Evolutionary conservation across 1,140 invertebrate genomes (phyloP), one percentile per base, ranked within the genome.

Genomic region (Leptestheria dahalacensis): DNA sequence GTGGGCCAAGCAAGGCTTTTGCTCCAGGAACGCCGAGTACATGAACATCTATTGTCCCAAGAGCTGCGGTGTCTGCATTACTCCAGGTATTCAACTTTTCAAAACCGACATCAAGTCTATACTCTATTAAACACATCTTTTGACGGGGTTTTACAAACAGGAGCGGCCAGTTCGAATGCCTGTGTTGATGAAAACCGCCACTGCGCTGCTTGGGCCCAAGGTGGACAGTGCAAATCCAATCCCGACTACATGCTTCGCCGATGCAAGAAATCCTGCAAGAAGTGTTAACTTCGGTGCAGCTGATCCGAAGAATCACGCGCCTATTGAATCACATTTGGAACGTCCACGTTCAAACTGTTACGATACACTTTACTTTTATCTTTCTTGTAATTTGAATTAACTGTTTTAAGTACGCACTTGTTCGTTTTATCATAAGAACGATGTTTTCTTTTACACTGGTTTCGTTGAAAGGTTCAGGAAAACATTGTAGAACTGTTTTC

Each of bases 201-300:
- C 52, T 71, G 69, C 55, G 24, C 26, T 6, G 65, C 64, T 11
- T 74, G 72, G 72, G 65, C 69, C 6, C 49, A 64, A 47, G 60
- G 61, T 10, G 71, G 68, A 3, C 70, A 73, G 61, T 74, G 72
- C 62, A 24, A 63, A n/a, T 67, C 63, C 48, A 73, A 74, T 65
- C 70, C 71, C 9, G 63, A 65, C 10, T 74, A 70, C 65, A 74
- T 74, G 72, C 48, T 66, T 9, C 52, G 55, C 2, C 65, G 67
- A 61, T 74, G 68, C 67, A 67, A 65, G 60, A 73, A 70, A 65
- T 70, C 73, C 1, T 78, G 69, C 65, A 69, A 63, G 60, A 65
- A 60, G 62, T 76, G 70, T 67, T 64, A 48, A 57, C 24, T n/a
- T n/a, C n/a, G n/a, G n/a, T n/a, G n/a, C n/a, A n/a, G n/a, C n/a